Base-by-base conservation (phyloP, 2,888 invertebrate species). In the Macaria notata region DNA sequence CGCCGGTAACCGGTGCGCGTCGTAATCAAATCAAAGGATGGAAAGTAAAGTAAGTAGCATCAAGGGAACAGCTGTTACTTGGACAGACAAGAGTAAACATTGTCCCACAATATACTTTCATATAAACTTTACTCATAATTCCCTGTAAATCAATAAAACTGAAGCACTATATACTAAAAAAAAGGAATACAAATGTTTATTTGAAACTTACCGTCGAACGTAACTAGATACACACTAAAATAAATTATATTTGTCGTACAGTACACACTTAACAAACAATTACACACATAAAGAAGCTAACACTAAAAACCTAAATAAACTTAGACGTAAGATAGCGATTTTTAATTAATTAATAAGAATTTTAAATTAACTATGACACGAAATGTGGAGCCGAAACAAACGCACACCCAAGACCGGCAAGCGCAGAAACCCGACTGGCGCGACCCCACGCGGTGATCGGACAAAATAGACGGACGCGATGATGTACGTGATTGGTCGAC, bases 381-480 rank as follows among this genome's bases (percentile, higher is more conserved):
- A 86, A 78, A 75, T 69, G 49, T 73, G 73, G 82, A 86, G 83
- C 78, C 82, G 79, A 83, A 75, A 75, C 68, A 70, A 68, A 79
- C 78, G 72, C 70, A 83, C 86, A 83, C 78, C 83, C 77, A 59
- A 70, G 74, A 78, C 84, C 81, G 76, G 74, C 84, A 78, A 88
- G 82, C 84, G 86, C 84, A 86, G 84, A 90, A 91, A 91, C 89
- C 90, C 90, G 89, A 91, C 91, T 91, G 73, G 60, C 63, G 78
- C 78, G 76, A 77, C 81, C 76, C 81, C 84, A 78, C 62, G 78
- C 79, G 82, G 75, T 60, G 67, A 65, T 4, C 54, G 47, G 8
- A 56, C 59, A 59, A 59, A 52, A 54, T 61, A 51, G 9, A 50
- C 43, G 38, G 19, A 8, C 8, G 29, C 33, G 46, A 33, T 42